Evolutionary conservation across 2,113 vertebrate species (phyloP).

Genomic region (Empidonax alnorum): DNA sequence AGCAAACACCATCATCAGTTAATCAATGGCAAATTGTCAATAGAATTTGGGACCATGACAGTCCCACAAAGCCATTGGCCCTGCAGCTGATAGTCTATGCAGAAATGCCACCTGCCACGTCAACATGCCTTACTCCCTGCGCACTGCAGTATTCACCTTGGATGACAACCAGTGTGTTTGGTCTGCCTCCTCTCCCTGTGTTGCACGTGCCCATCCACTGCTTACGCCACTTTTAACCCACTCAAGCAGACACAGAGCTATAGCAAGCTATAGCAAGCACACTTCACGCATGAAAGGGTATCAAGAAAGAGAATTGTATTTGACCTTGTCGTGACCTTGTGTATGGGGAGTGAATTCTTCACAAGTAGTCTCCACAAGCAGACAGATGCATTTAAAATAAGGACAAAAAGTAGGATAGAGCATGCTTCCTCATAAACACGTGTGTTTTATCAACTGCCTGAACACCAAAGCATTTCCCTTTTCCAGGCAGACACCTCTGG

Average conservation of each 20-base stretch:
- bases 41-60: not conserved
- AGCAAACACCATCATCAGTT: not conserved
- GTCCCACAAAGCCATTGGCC: not conserved
- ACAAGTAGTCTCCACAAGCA: not conserved
- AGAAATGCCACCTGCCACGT: not conserved
- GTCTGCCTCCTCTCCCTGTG: not conserved
- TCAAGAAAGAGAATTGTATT: not conserved
- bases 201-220: not conserved
- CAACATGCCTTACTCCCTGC: accelerated
- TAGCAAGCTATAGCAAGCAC: not conserved
- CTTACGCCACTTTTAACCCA: not conserved
- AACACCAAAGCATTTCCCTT: not conserved
- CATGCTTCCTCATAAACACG: not conserved
- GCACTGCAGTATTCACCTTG: not conserved
- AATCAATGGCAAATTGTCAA: not conserved
- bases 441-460: not conserved
- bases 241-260: not conserved
- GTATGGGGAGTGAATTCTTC: not conserved
- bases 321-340: not conserved
- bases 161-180: not conserved
- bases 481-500: not conserved
- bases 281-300: not conserved
- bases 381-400: not conserved
- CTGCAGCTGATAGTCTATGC: not conserved
- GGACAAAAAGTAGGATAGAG: not conserved